Evolutionary conservation across 2,888 invertebrate genomes (phyloP).

Genomic region (Archaeoteleia sp.): DNA sequence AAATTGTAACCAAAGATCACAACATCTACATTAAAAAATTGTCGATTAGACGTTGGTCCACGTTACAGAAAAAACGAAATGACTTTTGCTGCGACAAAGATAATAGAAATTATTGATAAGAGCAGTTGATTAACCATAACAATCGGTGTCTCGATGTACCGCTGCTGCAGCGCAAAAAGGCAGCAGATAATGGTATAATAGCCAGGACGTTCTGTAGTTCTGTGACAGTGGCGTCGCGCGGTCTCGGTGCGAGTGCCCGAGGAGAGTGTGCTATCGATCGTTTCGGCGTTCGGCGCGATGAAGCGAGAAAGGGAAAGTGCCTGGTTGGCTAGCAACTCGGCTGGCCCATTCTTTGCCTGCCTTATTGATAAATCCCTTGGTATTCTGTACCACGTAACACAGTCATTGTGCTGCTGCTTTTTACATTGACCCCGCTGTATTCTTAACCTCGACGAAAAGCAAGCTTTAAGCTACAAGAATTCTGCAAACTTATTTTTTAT

Average conservation of each 20-base stretch:
- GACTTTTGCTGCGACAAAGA: too few species aligned
- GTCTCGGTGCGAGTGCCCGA: slow-evolving; percentile 33
- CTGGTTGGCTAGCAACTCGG: slow-evolving; percentile 55
- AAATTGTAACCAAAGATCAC: too few species aligned
- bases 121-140: neutral
- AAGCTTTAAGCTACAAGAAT: too few species aligned
- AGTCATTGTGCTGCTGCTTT: too few species aligned
- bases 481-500: too few species aligned
- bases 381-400: too few species aligned
- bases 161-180: slow-evolving; percentile 7
- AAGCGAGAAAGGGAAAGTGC: slow-evolving; percentile 69
- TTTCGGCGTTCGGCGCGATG: slow-evolving; percentile 59
- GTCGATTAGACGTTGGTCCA: too few species aligned
- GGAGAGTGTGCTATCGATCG: slow-evolving; percentile 43
- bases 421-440: too few species aligned
- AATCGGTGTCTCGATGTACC: too few species aligned
- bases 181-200: slow-evolving; percentile 18
- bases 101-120: neutral
- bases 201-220: slow-evolving; percentile 14
- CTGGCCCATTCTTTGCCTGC: slow-evolving; percentile 27
- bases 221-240: slow-evolving; percentile 47
- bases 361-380: slow-evolving; percentile 22
- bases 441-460: too few species aligned
- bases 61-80: too few species aligned
- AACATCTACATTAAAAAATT: too few species aligned